Base-by-base conservation (phyloP, 1,140 invertebrate species). In the Aphelinus certus region DNA sequence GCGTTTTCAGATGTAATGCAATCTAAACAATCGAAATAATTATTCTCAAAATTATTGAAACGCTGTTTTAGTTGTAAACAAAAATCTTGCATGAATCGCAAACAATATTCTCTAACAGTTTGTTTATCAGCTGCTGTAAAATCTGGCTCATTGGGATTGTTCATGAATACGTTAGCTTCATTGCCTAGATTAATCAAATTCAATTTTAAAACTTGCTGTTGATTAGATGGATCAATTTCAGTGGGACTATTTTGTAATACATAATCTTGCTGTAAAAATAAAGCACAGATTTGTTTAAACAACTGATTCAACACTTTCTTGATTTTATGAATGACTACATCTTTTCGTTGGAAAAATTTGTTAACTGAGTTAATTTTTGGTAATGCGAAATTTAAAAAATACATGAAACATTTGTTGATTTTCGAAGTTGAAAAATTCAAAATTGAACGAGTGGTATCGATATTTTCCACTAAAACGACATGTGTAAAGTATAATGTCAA, bases 321-420 rank as follows among this genome's bases (percentile, higher is more conserved):
- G 62, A 78, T n/a, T 56, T 66, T 56, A 42, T 49, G 7, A 4
- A 49, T n/a, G 75, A 71, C 45, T 2, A 66, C 56, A 62, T 53
- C 64, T 58, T 73, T 57, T 47, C 65, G 71, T 62, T 79, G 75
- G 56, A 79, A 76, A 6, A 65, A 71, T 66, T 77, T 69, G 26
- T 79, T 79, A 26, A 75, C 61, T 43, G 53, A 61, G 6, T 76
- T 75, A 57, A 77, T 65, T 70, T 75, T 77, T 26, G 26, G 53
- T 76, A 56, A 77, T 42, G 66, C 47, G 49, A 62, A 79, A 0
- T 76, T 63, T 10, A 79, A 62, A 67, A 66, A 66, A 49, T 49
- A 53, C 6, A 66, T 2, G 26, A 7, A 66, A 53, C 64, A 66
- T 53, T 66, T 66, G 26, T 49, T 9, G 9, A 7, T 7, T 42